These are phyloP conservation scores for Heterochromis multidens DNA, from an alignment of 2,113 vertebrate species.

Conservation along the genomic window DNA sequence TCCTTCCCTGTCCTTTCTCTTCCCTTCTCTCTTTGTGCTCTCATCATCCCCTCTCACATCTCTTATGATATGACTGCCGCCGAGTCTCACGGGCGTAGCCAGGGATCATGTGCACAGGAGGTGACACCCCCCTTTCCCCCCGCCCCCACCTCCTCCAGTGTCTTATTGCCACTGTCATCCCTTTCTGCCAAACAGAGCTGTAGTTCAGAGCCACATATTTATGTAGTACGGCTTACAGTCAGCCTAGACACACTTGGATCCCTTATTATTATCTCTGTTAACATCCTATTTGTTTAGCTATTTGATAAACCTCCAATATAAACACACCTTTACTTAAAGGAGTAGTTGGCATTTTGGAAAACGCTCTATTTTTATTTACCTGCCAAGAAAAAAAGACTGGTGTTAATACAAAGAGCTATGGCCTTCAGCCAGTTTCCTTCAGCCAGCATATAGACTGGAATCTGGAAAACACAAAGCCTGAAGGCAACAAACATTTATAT, in stretches of 20 bases:
- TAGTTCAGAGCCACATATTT: background rate
- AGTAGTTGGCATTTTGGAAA: background rate
- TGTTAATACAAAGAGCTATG: background rate
- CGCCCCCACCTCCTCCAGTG: background rate
- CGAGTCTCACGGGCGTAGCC: conserved; percentile 38
- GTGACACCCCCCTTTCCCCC: background rate
- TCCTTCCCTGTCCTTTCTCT: conserved; percentile 30
- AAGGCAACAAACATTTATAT: background rate
- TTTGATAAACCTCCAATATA: too few relatives aligned
- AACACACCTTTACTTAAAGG: background rate
- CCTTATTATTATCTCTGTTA: too few relatives aligned
- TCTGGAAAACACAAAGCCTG: background rate
- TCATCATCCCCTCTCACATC: conserved; percentile 16
- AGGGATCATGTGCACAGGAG: background rate
- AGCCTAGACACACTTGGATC: too few relatives aligned
- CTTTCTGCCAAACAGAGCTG: background rate
- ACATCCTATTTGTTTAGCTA: too few relatives aligned
- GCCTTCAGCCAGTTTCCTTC: background rate
- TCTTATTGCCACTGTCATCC: background rate
- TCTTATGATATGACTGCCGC: conserved; percentile 1
- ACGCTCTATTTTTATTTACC: background rate
- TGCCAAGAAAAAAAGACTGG: background rate
- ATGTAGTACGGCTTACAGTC: background rate
- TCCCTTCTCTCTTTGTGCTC: conserved; percentile 39
- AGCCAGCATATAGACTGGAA: background rate